phyloP scores from a whole-genome alignment of 2,113 vertebrate species.

The Chaetodon trifascialis region DNA sequence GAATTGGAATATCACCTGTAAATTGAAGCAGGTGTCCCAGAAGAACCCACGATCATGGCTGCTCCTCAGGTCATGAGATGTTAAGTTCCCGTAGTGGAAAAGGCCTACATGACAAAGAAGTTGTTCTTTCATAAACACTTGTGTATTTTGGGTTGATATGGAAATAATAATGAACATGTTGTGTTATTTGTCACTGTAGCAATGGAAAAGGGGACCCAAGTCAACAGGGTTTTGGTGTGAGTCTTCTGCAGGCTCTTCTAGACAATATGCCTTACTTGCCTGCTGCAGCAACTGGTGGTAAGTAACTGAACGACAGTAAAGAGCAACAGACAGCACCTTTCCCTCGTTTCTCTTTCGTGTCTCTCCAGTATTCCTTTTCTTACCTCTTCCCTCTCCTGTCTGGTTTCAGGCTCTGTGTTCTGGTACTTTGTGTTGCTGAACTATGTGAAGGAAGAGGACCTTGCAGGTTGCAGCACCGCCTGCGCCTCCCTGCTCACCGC shows the following conservation, averaged over 20 bases:
- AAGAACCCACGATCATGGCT: not conserved
- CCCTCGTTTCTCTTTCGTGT: not conserved
- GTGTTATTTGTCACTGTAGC: conserved; percentile 76
- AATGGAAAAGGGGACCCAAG: conserved; percentile 95
- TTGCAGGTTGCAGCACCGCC: conserved; percentile 94
- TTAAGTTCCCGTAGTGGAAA: not conserved
- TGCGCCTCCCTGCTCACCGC: conserved; percentile 95
- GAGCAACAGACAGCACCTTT: not conserved
- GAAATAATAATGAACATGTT: not conserved
- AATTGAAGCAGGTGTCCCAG: not conserved
- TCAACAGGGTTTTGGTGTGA: conserved; percentile 93
- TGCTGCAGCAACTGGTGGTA: conserved; percentile 97
- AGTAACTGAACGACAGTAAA: conserved; percentile 51
- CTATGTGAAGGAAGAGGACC: conserved; percentile 98
- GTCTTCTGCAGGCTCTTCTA: conserved; percentile 94
- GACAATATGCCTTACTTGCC: conserved; percentile 97
- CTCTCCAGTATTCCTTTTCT: not conserved
- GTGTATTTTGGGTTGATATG: not conserved
- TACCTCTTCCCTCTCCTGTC: not conserved
- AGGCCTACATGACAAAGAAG: not conserved
- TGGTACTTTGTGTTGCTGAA: conserved; percentile 99
- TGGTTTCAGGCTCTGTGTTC: conserved; percentile 92
- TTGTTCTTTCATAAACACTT: not conserved
- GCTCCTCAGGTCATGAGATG: not conserved
- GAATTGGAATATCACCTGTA: not conserved